These are phyloP conservation scores for Labeo calbasu DNA, from an alignment of 2,797 vertebrate genomes.

Conservation along the genomic window DNA sequence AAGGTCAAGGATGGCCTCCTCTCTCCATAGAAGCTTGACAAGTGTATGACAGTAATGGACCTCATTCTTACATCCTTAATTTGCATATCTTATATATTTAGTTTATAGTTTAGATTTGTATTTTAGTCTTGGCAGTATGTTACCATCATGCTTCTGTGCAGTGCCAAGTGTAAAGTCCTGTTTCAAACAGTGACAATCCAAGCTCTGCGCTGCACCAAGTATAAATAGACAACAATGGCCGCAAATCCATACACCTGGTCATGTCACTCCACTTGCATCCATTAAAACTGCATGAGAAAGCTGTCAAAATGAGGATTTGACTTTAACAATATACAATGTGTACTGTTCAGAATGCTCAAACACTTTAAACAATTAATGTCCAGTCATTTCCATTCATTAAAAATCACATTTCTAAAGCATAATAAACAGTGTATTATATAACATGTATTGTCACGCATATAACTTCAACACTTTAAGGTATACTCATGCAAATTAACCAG, in stretches of 20 bases:
- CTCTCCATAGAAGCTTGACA: background rate
- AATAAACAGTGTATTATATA: background rate
- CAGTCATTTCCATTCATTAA: background rate
- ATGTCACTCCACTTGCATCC: constrained; percentile 65
- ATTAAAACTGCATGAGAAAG: background rate
- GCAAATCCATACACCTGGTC: constrained; percentile 72
- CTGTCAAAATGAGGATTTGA: background rate
- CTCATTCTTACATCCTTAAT: background rate
- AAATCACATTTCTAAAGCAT: background rate
- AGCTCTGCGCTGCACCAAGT: constrained; percentile 54
- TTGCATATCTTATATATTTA: background rate
- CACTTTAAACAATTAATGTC: background rate
- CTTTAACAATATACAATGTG: background rate
- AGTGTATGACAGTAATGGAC: background rate
- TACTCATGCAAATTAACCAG: background rate
- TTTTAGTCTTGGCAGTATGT: constrained; percentile 16
- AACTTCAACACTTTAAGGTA: background rate
- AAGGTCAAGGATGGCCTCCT: constrained; percentile 15
- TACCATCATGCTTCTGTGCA: background rate
- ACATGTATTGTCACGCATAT: background rate
- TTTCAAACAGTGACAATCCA: constrained; percentile 63
- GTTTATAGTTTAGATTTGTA: background rate
- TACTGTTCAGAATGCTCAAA: background rate
- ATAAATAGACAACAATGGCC: constrained; percentile 83
- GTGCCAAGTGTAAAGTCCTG: constrained; percentile 49